Conservation (phyloP, 2,888 invertebrate genomes). For the Watsonalla binaria region DNA sequence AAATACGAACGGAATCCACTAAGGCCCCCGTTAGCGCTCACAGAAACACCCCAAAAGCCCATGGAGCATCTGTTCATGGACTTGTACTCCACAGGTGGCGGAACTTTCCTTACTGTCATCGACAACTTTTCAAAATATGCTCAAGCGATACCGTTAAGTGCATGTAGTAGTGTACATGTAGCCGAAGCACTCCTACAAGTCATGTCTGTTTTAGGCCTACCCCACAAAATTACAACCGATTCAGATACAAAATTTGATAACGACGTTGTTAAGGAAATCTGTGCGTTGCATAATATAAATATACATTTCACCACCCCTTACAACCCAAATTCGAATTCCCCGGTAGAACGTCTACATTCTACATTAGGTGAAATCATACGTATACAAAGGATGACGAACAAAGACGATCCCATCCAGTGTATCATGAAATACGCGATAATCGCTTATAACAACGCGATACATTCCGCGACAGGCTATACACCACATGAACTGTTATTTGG, state of each 20-base stretch:
- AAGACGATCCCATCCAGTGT: slow-evolving; percentile 15
- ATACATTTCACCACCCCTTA: slow-evolving; percentile 21
- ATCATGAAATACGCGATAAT: slow-evolving; percentile 28
- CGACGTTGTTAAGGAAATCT: slow-evolving; percentile 22
- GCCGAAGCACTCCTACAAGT: slow-evolving; percentile 16
- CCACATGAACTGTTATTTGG: slow-evolving; percentile 26
- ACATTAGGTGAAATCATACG: slow-evolving; percentile 16
- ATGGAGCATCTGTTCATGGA: slow-evolving; percentile 17
- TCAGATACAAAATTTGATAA: slow-evolving; percentile 26
- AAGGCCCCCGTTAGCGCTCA: slow-evolving; percentile 20
- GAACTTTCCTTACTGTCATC: slow-evolving; percentile 21
- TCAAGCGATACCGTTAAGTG: slow-evolving; percentile 18
- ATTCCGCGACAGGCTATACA: slow-evolving; percentile 25
- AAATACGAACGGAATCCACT: slow-evolving; percentile 28
- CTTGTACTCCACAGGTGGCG: slow-evolving; percentile 12
- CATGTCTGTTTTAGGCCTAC: slow-evolving; percentile 19
- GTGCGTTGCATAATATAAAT: slow-evolving; percentile 14
- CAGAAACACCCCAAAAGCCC: slow-evolving; percentile 7
- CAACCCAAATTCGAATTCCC: slow-evolving; percentile 20
- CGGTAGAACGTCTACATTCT: too few relatives aligned
- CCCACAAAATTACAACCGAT: slow-evolving; percentile 22
- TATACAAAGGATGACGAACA: slow-evolving; percentile 20
- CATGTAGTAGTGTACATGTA: slow-evolving; percentile 17
- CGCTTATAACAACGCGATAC: slow-evolving; percentile 26
- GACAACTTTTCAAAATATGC: slow-evolving; percentile 27